phyloP scores from a whole-genome alignment of 1,140 invertebrate genomes.

The Neotoxoptera formosana region DNA sequence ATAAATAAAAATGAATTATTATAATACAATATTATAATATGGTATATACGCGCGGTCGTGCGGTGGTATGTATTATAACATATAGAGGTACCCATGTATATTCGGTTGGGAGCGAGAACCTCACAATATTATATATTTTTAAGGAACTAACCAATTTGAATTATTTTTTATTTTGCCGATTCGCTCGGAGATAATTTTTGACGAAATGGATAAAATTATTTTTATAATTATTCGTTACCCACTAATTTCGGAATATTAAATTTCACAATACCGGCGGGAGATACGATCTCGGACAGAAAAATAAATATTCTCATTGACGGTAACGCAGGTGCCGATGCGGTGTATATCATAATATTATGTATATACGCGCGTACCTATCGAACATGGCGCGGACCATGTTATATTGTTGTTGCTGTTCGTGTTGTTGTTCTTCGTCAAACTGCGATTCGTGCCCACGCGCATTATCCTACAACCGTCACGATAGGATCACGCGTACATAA shows the following conservation, averaged over 20 bases:
- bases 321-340: background rate
- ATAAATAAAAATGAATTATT: background rate
- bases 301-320: background rate
- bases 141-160: conserved; percentile 15
- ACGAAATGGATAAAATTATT: background rate
- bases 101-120: background rate
- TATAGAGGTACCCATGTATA: background rate
- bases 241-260: conserved; percentile 6
- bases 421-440: background rate
- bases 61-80: background rate
- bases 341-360: background rate
- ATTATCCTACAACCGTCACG: background rate
- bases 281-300: conserved; percentile 12
- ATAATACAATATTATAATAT: background rate
- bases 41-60: background rate
- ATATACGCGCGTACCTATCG: background rate
- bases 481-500: conserved; percentile 19
- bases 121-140: background rate
- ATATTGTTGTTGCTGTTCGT: background rate
- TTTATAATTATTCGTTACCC: conserved; percentile 3
- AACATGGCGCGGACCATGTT: background rate
- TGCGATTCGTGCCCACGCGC: background rate
- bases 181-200: background rate
- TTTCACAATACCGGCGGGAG: background rate
- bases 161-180: background rate